Evolutionary conservation across 2,113 vertebrate species (phyloP), one percentile per base, ranked within the genome.

Genomic region (Syngnathoides biaculeatus): DNA sequence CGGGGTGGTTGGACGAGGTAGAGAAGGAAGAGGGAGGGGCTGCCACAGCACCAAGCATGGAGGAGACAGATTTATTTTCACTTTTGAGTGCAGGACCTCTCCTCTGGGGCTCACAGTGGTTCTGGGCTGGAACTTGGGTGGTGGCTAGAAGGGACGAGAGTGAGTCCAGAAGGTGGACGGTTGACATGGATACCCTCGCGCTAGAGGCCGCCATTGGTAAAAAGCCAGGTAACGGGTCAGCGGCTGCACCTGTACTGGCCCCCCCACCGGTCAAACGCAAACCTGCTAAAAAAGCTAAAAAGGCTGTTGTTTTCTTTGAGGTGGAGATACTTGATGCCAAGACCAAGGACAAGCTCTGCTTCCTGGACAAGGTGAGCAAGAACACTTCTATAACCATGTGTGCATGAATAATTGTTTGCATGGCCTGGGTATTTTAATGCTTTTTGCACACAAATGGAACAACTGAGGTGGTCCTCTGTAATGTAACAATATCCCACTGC

Each of bases 281-380:
- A 84, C 75, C 85, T 3, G 55, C 87, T 26, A 94, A 92, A 88
- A 96, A 95, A 83, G 43, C 90, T 89, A 96, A 96, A 89, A 96
- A 94, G 71, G 94, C 92, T 59, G 93, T 93, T 82, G 93, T 98
- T 81, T 98, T 97, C 85, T 97, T 98, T 20, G 96, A 98, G 96
- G 96, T 98, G 95, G 96, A 98, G 94, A 96, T 98, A 77, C 90
- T 97, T 92, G 95, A 97, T 0, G 95, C 93, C 55, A 95, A 93
- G 89, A 97, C 94, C 0, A 89, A 95, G 85, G 94, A 96, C 88
- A 98, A 97, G 90, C 95, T 98, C 68, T 97, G 95, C 86, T 98
- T 98, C 91, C 91, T 98, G 73, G 96, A 98, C 80, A 98, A 98
- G 95, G 96, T 98, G 85, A 89, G 90, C 26, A 58, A 45, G 5